Evolutionary conservation across 2,113 vertebrate genomes (phyloP).

Genomic region (Machaerirhynchus nigripectus): DNA sequence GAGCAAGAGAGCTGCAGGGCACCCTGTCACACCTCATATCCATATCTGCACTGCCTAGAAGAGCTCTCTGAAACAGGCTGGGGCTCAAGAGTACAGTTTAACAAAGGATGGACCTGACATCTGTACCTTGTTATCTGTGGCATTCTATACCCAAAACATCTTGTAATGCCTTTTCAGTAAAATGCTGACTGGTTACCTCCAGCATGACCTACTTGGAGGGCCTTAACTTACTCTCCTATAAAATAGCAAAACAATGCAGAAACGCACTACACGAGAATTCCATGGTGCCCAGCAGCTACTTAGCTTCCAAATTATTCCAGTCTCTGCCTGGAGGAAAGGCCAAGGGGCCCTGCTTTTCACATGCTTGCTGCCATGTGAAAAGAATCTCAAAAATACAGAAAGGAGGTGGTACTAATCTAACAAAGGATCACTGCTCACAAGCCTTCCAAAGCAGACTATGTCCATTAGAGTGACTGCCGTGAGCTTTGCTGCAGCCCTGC

Average conservation of each 20-base stretch:
- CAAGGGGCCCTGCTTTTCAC: not conserved
- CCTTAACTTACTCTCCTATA: not conserved
- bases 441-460: not conserved
- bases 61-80: not conserved
- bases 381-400: not conserved
- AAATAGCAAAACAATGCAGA: not conserved
- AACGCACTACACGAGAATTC: not conserved
- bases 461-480: not conserved
- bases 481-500: not conserved
- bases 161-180: not conserved
- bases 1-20: not conserved
- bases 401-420: not conserved
- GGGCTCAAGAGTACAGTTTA: not conserved
- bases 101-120: not conserved
- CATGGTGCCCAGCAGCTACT: not conserved
- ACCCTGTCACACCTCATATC: not conserved
- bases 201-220: not conserved
- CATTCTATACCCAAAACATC: not conserved
- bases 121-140: not conserved
- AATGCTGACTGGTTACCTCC: not conserved
- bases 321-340: not conserved
- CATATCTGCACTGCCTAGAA: fast-evolving
- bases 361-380: not conserved
- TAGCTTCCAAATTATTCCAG: not conserved
- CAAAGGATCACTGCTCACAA: not conserved